Conservation (phyloP, 2,797 vertebrate genomes). For the Falco peregrinus region DNA sequence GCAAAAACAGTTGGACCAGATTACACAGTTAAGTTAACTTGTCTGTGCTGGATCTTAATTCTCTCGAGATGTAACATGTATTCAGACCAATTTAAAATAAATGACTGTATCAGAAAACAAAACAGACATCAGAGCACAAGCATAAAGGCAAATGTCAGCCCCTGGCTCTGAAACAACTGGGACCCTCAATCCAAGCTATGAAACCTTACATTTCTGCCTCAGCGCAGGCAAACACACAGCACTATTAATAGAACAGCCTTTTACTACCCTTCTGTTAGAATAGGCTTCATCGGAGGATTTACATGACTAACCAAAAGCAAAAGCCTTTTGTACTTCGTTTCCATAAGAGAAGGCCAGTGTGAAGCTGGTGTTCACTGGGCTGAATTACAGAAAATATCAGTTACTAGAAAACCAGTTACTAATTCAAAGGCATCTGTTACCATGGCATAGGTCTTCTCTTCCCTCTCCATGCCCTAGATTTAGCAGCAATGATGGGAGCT, state of each 20-base stretch:
- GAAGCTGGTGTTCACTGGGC: constrained; percentile 43
- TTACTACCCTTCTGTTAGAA: constrained; percentile 62
- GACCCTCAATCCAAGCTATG: not conserved
- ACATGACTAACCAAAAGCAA: constrained; percentile 65
- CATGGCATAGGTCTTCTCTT: constrained; percentile 48
- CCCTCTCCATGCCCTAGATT: constrained; percentile 56
- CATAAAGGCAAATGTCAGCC: constrained; percentile 56
- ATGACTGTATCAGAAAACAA: not conserved
- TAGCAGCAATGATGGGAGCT: constrained; percentile 26
- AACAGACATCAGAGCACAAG: constrained; percentile 31
- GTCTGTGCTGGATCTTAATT: not conserved
- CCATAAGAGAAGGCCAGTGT: constrained; percentile 43
- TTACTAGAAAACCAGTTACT: constrained; percentile 54
- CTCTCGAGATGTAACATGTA: not conserved
- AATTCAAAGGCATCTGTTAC: constrained; percentile 65
- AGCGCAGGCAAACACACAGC: constrained; percentile 20
- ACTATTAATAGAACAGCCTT: constrained; percentile 67
- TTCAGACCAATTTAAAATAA: constrained; percentile 24
- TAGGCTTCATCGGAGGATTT: constrained; percentile 50
- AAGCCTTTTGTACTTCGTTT: constrained; percentile 58
- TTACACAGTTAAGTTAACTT: constrained; percentile 28
- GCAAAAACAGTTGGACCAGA: not conserved
- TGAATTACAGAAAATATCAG: constrained; percentile 53
- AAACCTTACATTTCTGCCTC: constrained; percentile 60
- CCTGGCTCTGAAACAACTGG: not conserved